Conservation (phyloP, 2,888 invertebrate genomes). For the Meiosimyza decipiens region DNA sequence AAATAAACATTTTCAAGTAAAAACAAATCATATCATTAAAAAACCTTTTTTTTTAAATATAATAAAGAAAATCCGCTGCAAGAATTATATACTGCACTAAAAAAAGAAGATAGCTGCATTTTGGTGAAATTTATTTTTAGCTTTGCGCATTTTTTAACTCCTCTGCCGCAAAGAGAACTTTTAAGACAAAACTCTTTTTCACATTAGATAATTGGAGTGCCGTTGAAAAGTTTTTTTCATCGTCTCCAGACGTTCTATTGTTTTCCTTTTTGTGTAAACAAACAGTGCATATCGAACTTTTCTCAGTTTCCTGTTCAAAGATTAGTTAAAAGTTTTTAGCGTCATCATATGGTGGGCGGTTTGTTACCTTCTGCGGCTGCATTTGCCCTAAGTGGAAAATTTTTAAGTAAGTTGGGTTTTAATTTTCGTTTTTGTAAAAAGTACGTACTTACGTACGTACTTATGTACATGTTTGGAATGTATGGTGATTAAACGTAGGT, state of each 20-base stretch:
- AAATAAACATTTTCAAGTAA: constrained; percentile 9
- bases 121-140: constrained; percentile 36
- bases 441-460: too few species aligned
- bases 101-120: constrained; percentile 4
- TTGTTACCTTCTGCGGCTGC: constrained; percentile 60
- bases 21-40: constrained; percentile 12
- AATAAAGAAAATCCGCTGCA: too few species aligned
- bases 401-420: constrained; percentile 44
- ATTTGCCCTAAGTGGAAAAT: constrained; percentile 59
- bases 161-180: not conserved
- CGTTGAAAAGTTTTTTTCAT: not conserved
- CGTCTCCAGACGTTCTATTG: not conserved
- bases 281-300: not conserved
- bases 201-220: too few species aligned
- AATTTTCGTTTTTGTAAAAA: too few species aligned
- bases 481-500: too few species aligned
- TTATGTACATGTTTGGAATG: too few species aligned
- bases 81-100: too few species aligned
- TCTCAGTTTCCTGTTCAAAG: constrained; percentile 3
- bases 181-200: too few species aligned
- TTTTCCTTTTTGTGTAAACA: constrained; percentile 1
- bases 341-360: constrained; percentile 64
- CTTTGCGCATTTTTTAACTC: constrained; percentile 27
- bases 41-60: not conserved
- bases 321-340: constrained; percentile 39